Evolutionary conservation across 2,888 invertebrate species (phyloP), one percentile per base, ranked within the genome.

Genomic region (Uloborus plumipes): DNA sequence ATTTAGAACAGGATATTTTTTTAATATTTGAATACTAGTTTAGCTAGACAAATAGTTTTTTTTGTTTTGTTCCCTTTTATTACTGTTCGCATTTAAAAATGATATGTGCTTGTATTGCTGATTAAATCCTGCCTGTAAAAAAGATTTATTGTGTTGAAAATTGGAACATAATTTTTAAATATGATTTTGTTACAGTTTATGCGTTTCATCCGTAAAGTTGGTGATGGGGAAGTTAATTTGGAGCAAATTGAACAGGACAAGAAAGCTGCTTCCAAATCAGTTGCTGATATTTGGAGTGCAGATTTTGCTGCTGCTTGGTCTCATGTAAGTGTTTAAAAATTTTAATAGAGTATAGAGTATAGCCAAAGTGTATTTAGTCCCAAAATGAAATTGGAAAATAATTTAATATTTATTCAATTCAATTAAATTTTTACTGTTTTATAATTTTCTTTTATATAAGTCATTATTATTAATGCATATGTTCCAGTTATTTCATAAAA

Each of bases 151-250:
- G 7, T 31, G 7, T 31, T 31, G 4, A 31, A 7, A 2, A 31
- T 31, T 31, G 26, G 14, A 13, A 14, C 14, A 26, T 26, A 6
- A 13, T 4, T 61, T 2, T 61, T 14, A 26, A 61, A n/a, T 26
- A 16, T 26, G 13, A 47, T 64, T 18, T 13, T 64, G 18, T 64
- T 64, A 15, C 22, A 94, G 91, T 95, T 95, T 88, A 93, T 95
- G 93, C 93, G 93, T 87, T 95, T 95, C 88, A 94, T 95, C 93
- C 92, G 93, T 87, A 93, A 93, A 89, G 92, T 94, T 80, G 93
- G 93, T 88, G 92, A 93, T 87, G 93, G 92, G 59, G 93, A 93
- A 74, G 85, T 89, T 7, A 87, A 87, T 85, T 89, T 93, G 62
- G 91, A 92, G 86, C 89, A 89, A 84, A 88, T 88, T 73, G 87